Evolutionary conservation across 2,888 invertebrate genomes (phyloP).

Genomic region (Parnassius smintheus): DNA sequence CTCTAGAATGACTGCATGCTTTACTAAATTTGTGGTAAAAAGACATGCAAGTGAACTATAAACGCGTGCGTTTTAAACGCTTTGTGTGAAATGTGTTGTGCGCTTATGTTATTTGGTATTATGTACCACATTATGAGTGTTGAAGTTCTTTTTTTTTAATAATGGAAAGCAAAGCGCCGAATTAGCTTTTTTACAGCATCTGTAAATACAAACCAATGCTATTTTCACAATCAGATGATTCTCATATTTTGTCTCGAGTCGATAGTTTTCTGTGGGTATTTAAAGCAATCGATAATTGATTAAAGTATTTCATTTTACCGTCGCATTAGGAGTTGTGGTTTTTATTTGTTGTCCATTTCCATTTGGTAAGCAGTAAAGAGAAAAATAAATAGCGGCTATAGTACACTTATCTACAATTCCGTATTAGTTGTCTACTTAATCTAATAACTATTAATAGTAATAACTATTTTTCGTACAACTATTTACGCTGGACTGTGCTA

Average conservation of each 20-base stretch:
- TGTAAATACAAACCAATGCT: constrained; percentile 90
- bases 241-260: constrained; percentile 97
- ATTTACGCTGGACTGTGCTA: neutral
- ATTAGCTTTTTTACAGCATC: constrained; percentile 47
- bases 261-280: constrained; percentile 93
- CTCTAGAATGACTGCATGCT: constrained; percentile 6
- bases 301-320: constrained; percentile 16
- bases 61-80: neutral
- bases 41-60: constrained; percentile 11
- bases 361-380: constrained; percentile 77
- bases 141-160: neutral
- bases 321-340: constrained; percentile 29
- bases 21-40: neutral
- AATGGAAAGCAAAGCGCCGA: constrained; percentile 58
- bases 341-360: constrained; percentile 60
- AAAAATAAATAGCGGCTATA: constrained; percentile 73
- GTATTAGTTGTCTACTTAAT: constrained; percentile 6
- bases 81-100: neutral
- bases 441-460: constrained; percentile 13
- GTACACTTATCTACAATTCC: constrained; percentile 45
- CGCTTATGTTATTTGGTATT: constrained; percentile 5
- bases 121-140: neutral
- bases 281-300: constrained; percentile 14
- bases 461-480: neutral
- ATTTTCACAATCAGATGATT: constrained; percentile 99